A percentile compares a stretch with the other conserved stretches of the same genome.
phyloP scores from a whole-genome alignment of 2,797 vertebrate genomes.

The Brachymystax lenok region DNA sequence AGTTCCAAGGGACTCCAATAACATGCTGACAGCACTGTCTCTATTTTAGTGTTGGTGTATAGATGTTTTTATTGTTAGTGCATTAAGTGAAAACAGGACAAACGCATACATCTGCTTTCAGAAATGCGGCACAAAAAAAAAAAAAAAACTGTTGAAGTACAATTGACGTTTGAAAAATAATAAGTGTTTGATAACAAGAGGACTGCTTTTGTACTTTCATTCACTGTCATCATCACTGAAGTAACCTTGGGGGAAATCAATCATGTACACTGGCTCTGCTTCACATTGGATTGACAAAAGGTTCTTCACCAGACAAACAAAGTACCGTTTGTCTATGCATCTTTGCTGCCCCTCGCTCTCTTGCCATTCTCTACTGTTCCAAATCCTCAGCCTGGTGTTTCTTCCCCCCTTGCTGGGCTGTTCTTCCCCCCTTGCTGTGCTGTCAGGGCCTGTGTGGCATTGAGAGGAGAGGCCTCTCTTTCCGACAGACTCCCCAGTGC shows the following conservation, averaged over 20 bases:
- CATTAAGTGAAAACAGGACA: background rate
- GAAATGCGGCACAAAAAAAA: background rate
- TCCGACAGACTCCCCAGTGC: slow-evolving; percentile 23
- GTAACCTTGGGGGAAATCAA: slow-evolving; percentile 33
- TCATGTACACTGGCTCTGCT: background rate
- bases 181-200: background rate
- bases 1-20: background rate
- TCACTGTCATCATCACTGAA: slow-evolving; percentile 36
- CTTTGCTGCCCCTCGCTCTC: slow-evolving; percentile 14
- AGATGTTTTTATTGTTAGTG: background rate
- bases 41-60: background rate
- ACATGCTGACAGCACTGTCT: background rate
- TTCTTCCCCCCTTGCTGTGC: background rate
- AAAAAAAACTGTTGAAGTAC: background rate
- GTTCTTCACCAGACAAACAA: slow-evolving; percentile 28
- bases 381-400: slow-evolving; percentile 23
- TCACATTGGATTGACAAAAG: slow-evolving; percentile 32
- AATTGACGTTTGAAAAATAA: background rate
- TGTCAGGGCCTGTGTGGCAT: slow-evolving; percentile 17
- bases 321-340: background rate
- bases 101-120: background rate
- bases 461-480: slow-evolving; percentile 11
- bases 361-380: slow-evolving; percentile 8
- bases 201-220: slow-evolving; percentile 10
- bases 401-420: background rate